Conservation (phyloP, 2,797 vertebrate species). For the Notamacropus eugenii region DNA sequence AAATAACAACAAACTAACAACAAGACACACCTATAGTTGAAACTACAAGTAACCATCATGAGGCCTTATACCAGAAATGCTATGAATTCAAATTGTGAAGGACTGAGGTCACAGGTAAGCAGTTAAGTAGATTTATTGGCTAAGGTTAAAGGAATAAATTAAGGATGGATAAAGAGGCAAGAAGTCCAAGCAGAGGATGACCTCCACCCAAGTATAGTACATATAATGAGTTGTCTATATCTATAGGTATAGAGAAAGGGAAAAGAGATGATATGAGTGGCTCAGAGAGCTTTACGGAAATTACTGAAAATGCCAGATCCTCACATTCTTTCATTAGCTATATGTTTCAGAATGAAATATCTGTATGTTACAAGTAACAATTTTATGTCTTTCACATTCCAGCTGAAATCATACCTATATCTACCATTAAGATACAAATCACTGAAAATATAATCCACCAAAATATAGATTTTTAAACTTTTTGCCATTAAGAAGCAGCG, state of each 20-base stretch:
- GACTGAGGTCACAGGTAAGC: too few relatives aligned
- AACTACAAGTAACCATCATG: not conserved
- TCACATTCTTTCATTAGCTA: not conserved
- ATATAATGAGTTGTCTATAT: not conserved
- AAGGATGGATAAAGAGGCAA: not conserved
- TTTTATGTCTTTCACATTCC: constrained; percentile 7
- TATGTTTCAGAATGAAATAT: constrained; percentile 20
- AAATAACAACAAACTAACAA: not conserved
- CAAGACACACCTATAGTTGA: not conserved
- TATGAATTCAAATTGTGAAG: too few relatives aligned
- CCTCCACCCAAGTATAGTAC: not conserved
- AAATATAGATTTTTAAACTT: constrained; percentile 64
- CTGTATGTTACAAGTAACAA: not conserved
- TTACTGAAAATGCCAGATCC: not conserved
- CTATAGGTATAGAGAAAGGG: constrained; percentile 15
- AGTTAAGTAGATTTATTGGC: not conserved
- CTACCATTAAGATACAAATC: not conserved
- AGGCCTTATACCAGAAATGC: not conserved
- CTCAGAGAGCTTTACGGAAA: not conserved
- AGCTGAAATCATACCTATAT: constrained; percentile 17
- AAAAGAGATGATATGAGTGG: not conserved
- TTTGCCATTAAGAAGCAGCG: constrained; percentile 57
- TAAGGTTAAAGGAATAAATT: not conserved
- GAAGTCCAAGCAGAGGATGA: not conserved
- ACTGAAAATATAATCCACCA: constrained; percentile 25